Evolutionary conservation across 2,113 vertebrate genomes (phyloP).

Genomic region (Xiphias gladius): DNA sequence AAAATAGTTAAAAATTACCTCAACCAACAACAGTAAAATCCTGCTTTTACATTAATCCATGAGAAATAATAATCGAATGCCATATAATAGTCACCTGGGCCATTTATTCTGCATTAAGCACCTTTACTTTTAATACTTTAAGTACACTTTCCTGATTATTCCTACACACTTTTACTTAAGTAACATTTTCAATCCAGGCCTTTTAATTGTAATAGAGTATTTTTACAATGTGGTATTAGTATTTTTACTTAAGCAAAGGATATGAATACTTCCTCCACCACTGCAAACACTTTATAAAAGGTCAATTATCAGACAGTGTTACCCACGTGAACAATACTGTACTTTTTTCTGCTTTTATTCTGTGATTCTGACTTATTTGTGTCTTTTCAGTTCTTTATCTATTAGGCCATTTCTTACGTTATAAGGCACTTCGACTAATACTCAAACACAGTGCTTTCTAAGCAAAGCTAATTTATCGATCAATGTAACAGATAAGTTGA

Average conservation of each 20-base stretch:
- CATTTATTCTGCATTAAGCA: not conserved
- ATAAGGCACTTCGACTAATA: not conserved
- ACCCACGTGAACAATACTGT: not conserved
- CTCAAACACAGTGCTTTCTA: not conserved
- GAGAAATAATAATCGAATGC: not conserved
- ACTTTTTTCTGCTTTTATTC: not conserved
- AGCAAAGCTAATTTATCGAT: conserved; percentile 7
- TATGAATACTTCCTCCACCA: not conserved
- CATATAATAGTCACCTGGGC: not conserved
- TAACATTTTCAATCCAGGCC: not conserved
- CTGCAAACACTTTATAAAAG: not conserved
- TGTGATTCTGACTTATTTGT: not conserved
- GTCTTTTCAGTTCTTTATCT: not conserved
- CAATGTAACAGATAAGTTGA: not conserved
- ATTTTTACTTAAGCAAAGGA: not conserved
- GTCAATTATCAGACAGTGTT: not conserved
- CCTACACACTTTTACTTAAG: not conserved
- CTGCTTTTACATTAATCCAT: not conserved
- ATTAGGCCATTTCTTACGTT: not conserved
- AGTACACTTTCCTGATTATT: not conserved
- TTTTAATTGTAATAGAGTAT: not conserved
- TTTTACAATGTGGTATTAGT: not conserved
- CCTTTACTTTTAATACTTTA: not conserved
- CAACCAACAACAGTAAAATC: no score
- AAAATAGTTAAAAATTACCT: no score